These are phyloP conservation scores for Mythimna pallens DNA, from an alignment of 2,888 invertebrate genomes.

Conservation along the genomic window DNA sequence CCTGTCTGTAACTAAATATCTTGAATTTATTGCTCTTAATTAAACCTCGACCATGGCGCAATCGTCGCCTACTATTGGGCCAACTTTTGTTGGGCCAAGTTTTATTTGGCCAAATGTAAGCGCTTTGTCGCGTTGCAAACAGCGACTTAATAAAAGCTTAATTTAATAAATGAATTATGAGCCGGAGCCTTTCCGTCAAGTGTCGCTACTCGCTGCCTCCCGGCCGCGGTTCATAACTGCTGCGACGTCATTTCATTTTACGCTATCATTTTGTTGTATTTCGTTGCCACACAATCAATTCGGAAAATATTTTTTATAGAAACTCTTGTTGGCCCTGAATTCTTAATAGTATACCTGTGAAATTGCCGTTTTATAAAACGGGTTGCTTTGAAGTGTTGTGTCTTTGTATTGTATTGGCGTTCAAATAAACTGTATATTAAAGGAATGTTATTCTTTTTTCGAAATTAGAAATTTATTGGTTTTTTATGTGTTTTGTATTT, in stretches of 20 bases:
- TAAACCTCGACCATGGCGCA: slow-evolving; percentile 30
- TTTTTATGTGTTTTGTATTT: too few relatives aligned
- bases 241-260: neutral
- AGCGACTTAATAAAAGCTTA: slow-evolving; percentile 47
- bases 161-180: slow-evolving; percentile 46
- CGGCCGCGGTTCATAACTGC: neutral
- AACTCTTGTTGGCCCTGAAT: neutral
- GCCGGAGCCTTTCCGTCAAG: slow-evolving; percentile 12
- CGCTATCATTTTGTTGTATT: neutral
- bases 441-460: too few relatives aligned
- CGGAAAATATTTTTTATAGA: too few relatives aligned
- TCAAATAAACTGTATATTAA: too few relatives aligned
- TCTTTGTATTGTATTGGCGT: too few relatives aligned
- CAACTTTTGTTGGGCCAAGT: slow-evolving; percentile 12
- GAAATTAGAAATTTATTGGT: too few relatives aligned
- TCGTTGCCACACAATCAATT: neutral
- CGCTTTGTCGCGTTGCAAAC: slow-evolving; percentile 37
- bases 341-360: too few relatives aligned
- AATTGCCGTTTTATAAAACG: too few relatives aligned
- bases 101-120: slow-evolving; percentile 32
- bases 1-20: slow-evolving; percentile 34
- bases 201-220: slow-evolving; percentile 3
- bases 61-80: slow-evolving; percentile 8
- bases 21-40: slow-evolving; percentile 47
- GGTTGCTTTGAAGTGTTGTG: too few relatives aligned